Evolutionary conservation across 2,888 invertebrate genomes (phyloP).

Genomic region (Hedychridium roseum): DNA sequence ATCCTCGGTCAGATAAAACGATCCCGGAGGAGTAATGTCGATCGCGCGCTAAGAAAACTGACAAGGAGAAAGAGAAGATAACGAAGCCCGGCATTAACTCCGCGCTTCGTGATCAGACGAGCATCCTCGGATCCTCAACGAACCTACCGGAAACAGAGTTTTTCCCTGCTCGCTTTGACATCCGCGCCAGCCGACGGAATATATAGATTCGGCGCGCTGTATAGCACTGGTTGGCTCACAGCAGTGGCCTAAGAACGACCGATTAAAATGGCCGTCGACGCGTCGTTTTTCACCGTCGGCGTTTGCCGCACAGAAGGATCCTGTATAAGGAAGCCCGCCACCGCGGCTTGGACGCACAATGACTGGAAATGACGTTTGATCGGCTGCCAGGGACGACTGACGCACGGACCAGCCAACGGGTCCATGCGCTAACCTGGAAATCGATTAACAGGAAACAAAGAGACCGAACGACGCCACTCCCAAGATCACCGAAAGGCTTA

Average conservation of each 20-base stretch:
- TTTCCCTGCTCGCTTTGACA: conserved; percentile 31
- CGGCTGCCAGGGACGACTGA: conserved; percentile 29
- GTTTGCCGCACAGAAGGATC: conserved; percentile 34
- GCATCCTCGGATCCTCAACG: conserved; percentile 17
- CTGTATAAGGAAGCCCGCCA: conserved; percentile 46
- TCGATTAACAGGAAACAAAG: conserved; percentile 4
- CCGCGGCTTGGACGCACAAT: conserved; percentile 43
- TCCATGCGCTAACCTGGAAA: conserved; percentile 18
- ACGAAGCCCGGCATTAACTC: too few relatives aligned
- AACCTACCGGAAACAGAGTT: conserved; percentile 26
- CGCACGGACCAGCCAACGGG: too few relatives aligned
- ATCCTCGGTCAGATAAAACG: too few relatives aligned
- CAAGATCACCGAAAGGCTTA: neutral
- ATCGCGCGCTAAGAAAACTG: too few relatives aligned
- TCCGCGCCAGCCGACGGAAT: conserved; percentile 45
- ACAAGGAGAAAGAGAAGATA: conserved; percentile 7
- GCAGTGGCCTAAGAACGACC: conserved; percentile 40
- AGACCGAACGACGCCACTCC: neutral
- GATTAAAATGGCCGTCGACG: conserved; percentile 43
- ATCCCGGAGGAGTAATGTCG: too few relatives aligned
- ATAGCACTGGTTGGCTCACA: too few relatives aligned
- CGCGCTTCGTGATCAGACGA: too few relatives aligned
- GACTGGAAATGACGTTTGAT: conserved; percentile 56
- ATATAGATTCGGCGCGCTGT: conserved; percentile 44
- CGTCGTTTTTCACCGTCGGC: conserved; percentile 55